phyloP scores from a whole-genome alignment of 2,113 vertebrate genomes.

The Lates calcarifer region DNA sequence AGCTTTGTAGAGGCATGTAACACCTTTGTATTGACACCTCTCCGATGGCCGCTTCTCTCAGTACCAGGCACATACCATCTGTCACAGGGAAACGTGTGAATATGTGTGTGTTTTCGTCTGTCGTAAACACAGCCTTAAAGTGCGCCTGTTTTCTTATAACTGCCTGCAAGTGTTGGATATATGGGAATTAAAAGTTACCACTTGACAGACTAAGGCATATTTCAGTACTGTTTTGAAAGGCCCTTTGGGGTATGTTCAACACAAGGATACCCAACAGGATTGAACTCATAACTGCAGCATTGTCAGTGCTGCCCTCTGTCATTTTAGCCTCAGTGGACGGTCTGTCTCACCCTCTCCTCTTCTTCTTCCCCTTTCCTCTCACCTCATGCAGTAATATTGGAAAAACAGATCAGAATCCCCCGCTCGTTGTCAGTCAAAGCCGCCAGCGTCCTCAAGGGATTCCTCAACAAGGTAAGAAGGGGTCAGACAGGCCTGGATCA shows the following conservation, averaged over 20 bases:
- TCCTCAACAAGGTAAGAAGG: slow-evolving; percentile 95
- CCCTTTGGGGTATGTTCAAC: not conserved
- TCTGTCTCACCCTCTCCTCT: slow-evolving; percentile 25
- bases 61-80: slow-evolving; percentile 61
- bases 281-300: slow-evolving; percentile 26
- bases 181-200: not conserved
- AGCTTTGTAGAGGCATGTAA: slow-evolving; percentile 16
- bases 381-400: slow-evolving; percentile 93
- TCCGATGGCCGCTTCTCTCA: slow-evolving; percentile 21
- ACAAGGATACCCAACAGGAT: not conserved
- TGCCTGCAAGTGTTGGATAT: not conserved
- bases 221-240: slow-evolving; percentile 8
- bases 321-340: not conserved
- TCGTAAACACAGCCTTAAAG: slow-evolving; percentile 28
- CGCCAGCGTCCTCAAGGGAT: slow-evolving; percentile 98
- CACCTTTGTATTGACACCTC: slow-evolving; percentile 63
- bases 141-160: slow-evolving; percentile 19
- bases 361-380: slow-evolving; percentile 50
- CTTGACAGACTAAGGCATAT: slow-evolving; percentile 20
- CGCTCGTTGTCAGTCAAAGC: slow-evolving; percentile 98
- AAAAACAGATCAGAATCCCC: slow-evolving; percentile 99
- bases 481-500: slow-evolving; percentile 10
- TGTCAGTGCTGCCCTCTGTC: slow-evolving; percentile 13
- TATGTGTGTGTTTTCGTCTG: slow-evolving; percentile 21
- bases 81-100: slow-evolving; percentile 67